These are phyloP conservation scores for Garrulus glandarius DNA, from an alignment of 2,797 vertebrate genomes.

Conservation along the genomic window DNA sequence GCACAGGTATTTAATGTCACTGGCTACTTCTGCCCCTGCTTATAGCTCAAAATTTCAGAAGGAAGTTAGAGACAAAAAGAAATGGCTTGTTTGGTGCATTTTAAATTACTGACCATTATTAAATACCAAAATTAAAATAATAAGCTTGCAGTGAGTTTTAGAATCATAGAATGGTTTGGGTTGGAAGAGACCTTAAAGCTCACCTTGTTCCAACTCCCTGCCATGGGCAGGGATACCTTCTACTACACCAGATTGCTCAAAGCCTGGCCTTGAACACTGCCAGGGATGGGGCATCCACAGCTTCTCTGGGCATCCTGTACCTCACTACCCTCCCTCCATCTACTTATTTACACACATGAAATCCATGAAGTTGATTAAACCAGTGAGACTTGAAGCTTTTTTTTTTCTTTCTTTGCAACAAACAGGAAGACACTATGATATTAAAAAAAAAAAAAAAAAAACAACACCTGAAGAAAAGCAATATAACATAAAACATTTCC, in stretches of 20 bases:
- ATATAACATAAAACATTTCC: conserved; percentile 30
- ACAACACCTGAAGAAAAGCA: conserved; percentile 9
- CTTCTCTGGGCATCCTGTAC: not conserved
- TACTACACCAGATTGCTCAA: not conserved
- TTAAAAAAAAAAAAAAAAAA: not conserved
- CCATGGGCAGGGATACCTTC: not conserved
- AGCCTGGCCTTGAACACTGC: not conserved
- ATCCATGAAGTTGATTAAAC: not conserved
- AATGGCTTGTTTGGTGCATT: fast-evolving
- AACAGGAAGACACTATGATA: not conserved
- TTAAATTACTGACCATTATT: not conserved
- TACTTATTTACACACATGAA: not conserved
- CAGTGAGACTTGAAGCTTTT: not conserved
- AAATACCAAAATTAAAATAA: not conserved
- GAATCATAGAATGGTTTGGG: not conserved
- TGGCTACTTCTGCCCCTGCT: not conserved
- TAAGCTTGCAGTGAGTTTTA: not conserved
- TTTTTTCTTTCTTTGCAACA: not conserved
- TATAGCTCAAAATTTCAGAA: not conserved
- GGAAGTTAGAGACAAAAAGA: not conserved
- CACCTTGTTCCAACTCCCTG: not conserved
- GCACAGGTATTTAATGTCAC: not conserved
- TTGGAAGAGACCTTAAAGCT: not conserved
- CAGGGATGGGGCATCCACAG: not conserved
- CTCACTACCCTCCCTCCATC: not conserved